Base-by-base conservation (phyloP, 2,797 vertebrate genomes). In the Jordanella pulchra region DNA sequence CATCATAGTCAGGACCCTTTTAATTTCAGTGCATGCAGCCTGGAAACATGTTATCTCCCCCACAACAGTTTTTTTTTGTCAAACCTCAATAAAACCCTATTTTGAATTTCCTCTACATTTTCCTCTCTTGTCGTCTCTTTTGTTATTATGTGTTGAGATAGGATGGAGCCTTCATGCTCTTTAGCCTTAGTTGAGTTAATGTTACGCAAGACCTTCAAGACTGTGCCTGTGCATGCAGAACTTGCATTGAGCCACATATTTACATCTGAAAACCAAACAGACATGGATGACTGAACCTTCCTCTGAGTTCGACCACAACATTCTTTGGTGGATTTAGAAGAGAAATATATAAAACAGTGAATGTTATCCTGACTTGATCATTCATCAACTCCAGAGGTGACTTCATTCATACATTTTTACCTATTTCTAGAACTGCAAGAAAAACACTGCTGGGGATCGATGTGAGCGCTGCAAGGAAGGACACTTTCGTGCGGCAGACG, bases 391-490 rank as follows among this genome's bases (percentile, higher is more conserved):
- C 54, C 17, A 53, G 39, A 53, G 44, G 32, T 53, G 39, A 13
- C 78, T 75, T 75, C 64, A 87, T 65, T 15, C 65, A 63, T 12
- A 25, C 18, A 5, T 81, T 53, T 0, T 88, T 69, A 88, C 35
- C 32, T 91, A 84, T 73, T 39, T 39, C 35, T 86, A 99, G 98
- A 95, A 95, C 83, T 99, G 98, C 82, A 90, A 90, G 73, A 91
- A 95, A 78, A 95, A 97, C 89, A 96, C 97, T 1, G 96, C 93
- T 0, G 98, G 98, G 14, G 94, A 98, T 17, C 91, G 91, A 75
- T 99, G 98, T 82, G 96, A 99, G 27, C 93, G 23, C 71, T 99
- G 98, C 89, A 93, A 94, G 86, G 96, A 97, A 0, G 97, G 98
- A 73, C 95, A 96, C 90, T 96, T 96, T 67, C 94, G 94, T 12